Conservation (phyloP, 2,888 invertebrate species). For the Mechanitis messenoides region DNA sequence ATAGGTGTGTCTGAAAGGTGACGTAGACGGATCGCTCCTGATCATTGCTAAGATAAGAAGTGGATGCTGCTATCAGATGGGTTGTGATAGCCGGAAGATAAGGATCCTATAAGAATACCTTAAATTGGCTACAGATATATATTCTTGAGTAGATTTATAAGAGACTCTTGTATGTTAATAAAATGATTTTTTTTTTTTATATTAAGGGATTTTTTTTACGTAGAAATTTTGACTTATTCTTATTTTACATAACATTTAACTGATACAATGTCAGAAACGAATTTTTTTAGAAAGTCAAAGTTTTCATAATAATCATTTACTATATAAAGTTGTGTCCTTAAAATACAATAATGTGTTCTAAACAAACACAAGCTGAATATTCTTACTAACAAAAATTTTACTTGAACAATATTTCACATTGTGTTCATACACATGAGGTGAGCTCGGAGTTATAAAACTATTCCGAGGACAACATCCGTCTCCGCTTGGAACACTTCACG, state of each 20-base stretch:
- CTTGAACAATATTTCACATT: neutral
- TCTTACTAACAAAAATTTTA: neutral
- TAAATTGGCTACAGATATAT: constrained; percentile 1
- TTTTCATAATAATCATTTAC: too few species aligned
- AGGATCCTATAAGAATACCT: constrained; percentile 2
- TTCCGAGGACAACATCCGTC: constrained; percentile 31
- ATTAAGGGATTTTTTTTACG: too few species aligned
- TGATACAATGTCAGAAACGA: too few species aligned
- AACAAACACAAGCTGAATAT: too few species aligned
- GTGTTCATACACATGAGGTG: constrained; percentile 22
- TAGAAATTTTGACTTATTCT: too few species aligned
- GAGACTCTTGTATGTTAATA: too few species aligned
- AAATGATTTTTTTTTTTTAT: too few species aligned
- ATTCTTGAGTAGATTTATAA: neutral
- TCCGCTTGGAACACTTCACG: constrained; percentile 26
- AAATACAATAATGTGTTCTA: too few species aligned
- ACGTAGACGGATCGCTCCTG: constrained; percentile 38
- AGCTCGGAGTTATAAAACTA: constrained; percentile 29
- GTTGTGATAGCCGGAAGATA: constrained; percentile 13
- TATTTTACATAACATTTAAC: too few species aligned
- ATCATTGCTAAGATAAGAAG: constrained; percentile 29
- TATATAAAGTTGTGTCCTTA: too few species aligned
- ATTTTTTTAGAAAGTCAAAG: too few species aligned
- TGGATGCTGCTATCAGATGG: constrained; percentile 26
- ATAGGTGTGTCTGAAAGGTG: constrained; percentile 26